Evolutionary conservation across 92 coral and sea anemone genomes (phyloP), one percentile per base, ranked within the genome.

Genomic region (Anthopleura xanthogrammica): DNA sequence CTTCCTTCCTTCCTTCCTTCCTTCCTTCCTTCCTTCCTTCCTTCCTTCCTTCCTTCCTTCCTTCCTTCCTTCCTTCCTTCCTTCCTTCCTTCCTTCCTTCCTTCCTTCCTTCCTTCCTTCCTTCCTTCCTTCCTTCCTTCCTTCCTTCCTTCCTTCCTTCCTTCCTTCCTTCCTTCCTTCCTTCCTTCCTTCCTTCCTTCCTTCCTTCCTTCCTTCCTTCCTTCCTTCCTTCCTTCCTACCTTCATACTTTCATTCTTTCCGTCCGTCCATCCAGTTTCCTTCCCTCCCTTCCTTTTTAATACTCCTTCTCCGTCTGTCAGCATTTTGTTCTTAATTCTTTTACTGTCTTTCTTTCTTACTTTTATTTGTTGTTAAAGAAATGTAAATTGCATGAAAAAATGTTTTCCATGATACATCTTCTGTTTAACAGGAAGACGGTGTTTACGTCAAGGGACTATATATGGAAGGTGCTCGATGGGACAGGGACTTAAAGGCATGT

Each of bases 391-490:
- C 58, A 11, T 11, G 14, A 54, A 7, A 1, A 54, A 1, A 0
- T 5, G 8, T 20, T n/a, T 17, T 60, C 4, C 65, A 60, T 5
- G 5, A 16, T 62, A 20, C 36, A 62, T 62, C 70, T 23, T 62
- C 46, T 68, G 12, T 36, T 36, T 1, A 54, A 7, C 74, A 95
- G 98, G 97, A 95, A 82, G 93, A 95, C 75, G 98, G 98, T 72
- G 97, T 93, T 29, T 95, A 93, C 86, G 93, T 95, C 68, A 95
- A 93, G 79, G 98, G 98, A 55, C 86, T 95, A 72, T 95, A 93
- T 71, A 90, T 95, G 87, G 98, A 95, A 62, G 98, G 98, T 13
- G 98, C 98, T 39, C 87, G 95, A 87, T 95, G 98, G 98, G 95
- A 95, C 89, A 86, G 94, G 79, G 72, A 80, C 46, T 76, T 78